Percentiles rank a stretch among this genome's conserved stretches.
Evolutionary conservation across 2,797 vertebrate genomes (phyloP).

Genomic region (Naso thynnoides): DNA sequence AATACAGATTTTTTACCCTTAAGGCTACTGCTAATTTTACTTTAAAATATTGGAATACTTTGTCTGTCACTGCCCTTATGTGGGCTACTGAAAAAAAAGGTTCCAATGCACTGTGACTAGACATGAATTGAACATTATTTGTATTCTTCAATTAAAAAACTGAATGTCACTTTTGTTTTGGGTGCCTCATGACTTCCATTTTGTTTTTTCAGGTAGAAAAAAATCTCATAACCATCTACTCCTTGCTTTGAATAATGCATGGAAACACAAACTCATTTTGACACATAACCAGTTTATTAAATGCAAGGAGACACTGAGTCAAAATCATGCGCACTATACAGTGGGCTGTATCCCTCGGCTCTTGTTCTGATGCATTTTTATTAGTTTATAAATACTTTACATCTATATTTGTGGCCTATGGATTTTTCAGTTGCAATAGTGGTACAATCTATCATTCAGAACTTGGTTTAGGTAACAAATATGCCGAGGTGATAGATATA

Average conservation of each 20-base stretch:
- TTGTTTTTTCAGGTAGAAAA: background rate
- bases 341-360: background rate
- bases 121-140: background rate
- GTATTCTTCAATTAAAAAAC: background rate
- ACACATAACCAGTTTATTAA: conserved; percentile 4
- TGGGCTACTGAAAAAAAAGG: too few relatives aligned
- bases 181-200: background rate
- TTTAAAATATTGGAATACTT: background rate
- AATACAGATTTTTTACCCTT: background rate
- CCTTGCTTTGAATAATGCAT: background rate
- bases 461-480: conserved; percentile 39
- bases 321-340: background rate
- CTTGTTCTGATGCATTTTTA: background rate
- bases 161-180: conserved; percentile 13
- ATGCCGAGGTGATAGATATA: background rate
- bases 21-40: background rate
- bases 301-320: conserved; percentile 3
- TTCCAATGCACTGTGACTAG: background rate
- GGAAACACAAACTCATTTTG: background rate
- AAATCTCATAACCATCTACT: background rate
- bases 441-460: conserved; percentile 30
- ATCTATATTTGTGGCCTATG: conserved; percentile 1
- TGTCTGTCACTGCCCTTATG: background rate
- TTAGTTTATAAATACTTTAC: background rate
- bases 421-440: conserved; percentile 31